These are phyloP conservation scores for Maconellicoccus hirsutus DNA, from an alignment of 1,140 invertebrate genomes.

Conservation along the genomic window DNA sequence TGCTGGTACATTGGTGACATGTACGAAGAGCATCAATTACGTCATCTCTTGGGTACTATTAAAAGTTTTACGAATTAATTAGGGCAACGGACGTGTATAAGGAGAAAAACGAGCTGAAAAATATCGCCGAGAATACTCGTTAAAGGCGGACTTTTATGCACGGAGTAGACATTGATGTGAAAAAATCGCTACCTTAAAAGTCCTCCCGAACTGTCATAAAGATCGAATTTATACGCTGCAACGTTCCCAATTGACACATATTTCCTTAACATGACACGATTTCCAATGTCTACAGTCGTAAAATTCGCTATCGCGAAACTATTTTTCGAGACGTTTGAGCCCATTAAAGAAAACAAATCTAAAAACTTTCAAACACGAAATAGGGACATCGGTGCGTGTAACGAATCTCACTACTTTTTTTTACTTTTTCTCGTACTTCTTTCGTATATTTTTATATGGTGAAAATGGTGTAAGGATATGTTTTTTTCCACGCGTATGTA, in stretches of 20 bases:
- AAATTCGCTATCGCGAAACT: not conserved
- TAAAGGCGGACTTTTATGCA: not conserved
- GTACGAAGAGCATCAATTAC: not conserved
- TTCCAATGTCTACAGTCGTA: not conserved
- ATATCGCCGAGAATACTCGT: not conserved
- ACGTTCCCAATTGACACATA: not conserved
- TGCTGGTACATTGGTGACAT: not conserved
- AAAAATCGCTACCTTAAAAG: not conserved
- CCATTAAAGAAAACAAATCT: conserved; percentile 9
- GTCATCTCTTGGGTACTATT: not conserved
- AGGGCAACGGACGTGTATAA: not conserved
- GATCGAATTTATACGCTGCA: not conserved
- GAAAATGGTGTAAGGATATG: not conserved
- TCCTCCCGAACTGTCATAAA: not conserved
- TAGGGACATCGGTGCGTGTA: not conserved
- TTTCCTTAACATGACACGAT: not conserved
- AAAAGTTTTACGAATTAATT: conserved; percentile 5
- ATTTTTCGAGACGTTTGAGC: conserved; percentile 7
- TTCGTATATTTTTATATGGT: not conserved
- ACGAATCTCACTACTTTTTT: not conserved
- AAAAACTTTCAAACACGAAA: not conserved
- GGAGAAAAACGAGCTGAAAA: not conserved
- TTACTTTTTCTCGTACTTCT: not conserved
- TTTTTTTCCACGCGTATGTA: not conserved
- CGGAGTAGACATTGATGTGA: not conserved